Evolutionary conservation across 2,888 invertebrate genomes (phyloP), one percentile per base, ranked within the genome.

Genomic region (Agapostemon virescens): DNA sequence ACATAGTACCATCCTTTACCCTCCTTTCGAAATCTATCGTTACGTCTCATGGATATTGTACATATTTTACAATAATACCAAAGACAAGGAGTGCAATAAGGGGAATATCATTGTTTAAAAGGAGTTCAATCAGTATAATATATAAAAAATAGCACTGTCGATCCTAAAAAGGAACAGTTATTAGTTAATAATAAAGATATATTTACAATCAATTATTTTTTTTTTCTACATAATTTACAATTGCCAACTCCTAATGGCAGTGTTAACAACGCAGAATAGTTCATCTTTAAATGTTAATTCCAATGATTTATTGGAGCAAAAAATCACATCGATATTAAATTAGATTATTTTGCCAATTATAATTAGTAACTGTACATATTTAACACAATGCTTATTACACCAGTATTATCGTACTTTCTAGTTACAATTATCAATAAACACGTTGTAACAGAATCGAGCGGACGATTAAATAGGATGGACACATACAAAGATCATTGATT

Each of bases 151-250:
- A 85, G 84, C 81, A 72, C 68, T 85, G 72, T 86, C 73, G 79
- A 79, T 80, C 84, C 82, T 88, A 84, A 85, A 78, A 87, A 88
- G 86, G 86, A 89, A 90, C 87, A 87, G 80, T 89, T 86, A 86
- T 90, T 89, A 90, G 91, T 92, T 92, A 90, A 90, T 92, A 91
- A 91, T 92, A 91, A 92, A 92, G 91, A 90, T 92, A 90, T 92
- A 92, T 92, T 92, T 92, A 92, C 92, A 92, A 87, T 91, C 88
- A 91, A 90, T 90, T 85, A 88, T 86, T 87, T 86, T 81, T 49
- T 33, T 86, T 90, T 90, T 91, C 92, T 92, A 92, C 91, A 92
- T 91, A 91, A 91, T 91, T 90, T 92, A 92, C 91, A 92, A 90
- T 90, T 90, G 90, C 90, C 91, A 89, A 88, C 85, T 88, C 88